A percentile compares a stretch with the other conserved stretches of the same genome.
Evolutionary conservation across 2,888 invertebrate genomes (phyloP).

Genomic region (Dynastes hyllus): DNA sequence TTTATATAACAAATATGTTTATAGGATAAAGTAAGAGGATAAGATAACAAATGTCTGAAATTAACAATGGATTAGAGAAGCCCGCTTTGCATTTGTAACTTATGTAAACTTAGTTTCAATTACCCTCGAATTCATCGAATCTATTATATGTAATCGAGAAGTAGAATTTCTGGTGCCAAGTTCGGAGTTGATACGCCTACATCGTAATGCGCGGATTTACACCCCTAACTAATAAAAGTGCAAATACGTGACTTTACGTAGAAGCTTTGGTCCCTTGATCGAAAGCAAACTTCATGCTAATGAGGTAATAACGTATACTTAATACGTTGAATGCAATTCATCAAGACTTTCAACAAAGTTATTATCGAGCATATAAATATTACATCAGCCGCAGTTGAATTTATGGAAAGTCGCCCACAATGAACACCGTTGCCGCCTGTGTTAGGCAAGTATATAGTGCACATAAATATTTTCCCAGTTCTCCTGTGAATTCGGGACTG

Average conservation of each 20-base stretch:
- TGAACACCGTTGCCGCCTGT: too few relatives aligned
- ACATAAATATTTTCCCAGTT: too few relatives aligned
- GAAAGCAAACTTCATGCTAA: neutral
- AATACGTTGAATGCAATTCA: neutral
- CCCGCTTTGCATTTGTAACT: too few relatives aligned
- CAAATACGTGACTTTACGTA: conserved; percentile 7
- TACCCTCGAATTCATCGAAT: conserved; percentile 14
- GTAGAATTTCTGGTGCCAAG: neutral
- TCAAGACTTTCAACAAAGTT: conserved; percentile 6
- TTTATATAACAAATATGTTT: too few relatives aligned
- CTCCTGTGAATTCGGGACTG: too few relatives aligned
- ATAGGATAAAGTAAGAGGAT: too few relatives aligned
- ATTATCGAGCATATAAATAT: neutral
- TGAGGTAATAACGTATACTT: neutral
- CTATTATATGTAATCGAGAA: neutral
- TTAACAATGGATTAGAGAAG: too few relatives aligned
- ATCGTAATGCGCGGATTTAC: neutral
- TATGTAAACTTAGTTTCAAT: too few relatives aligned
- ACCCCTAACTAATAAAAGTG: neutral
- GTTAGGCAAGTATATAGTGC: too few relatives aligned
- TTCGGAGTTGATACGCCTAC: neutral
- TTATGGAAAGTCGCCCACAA: neutral
- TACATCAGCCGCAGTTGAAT: neutral
- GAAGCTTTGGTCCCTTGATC: neutral
- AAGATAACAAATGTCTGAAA: too few relatives aligned